Evolutionary conservation across 2,888 invertebrate genomes (phyloP), one percentile per base, ranked within the genome.

Genomic region (Caenorhabditis sp.): DNA sequence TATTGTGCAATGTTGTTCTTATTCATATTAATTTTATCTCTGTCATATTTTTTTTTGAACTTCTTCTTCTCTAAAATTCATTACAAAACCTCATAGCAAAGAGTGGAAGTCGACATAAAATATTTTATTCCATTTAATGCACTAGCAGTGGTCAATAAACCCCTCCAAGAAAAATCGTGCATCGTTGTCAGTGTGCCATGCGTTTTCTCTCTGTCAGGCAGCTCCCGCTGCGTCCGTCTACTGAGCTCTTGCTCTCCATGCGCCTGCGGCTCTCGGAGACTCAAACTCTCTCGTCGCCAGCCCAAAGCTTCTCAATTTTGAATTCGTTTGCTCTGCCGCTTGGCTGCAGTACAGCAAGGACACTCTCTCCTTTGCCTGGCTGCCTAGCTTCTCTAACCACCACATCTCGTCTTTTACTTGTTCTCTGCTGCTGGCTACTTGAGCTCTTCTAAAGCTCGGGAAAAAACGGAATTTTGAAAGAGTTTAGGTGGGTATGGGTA

Each of bases 251-350:
- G 18, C 20, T 18, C 64, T 56, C 37, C 47, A 15, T 55, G 40
- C 77, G 28, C 24, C 68, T 77, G 62, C 56, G 68, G 44, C 47
- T 77, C 55, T 18, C 50, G 22, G 1, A 11, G 6, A 26, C 11
- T 20, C 15, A 18, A 9, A 9, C 35, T 55, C 69, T 50, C 62
- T 68, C 37, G 8, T 13, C 37, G 26, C 53, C 47, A 35, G 4
- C 76, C 44, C 51, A 60, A 61, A 76, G 76, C 76, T 76, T 68
- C 67, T 76, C 76, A 67, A 61, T 67, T 76, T 76, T 67, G 76
- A 76, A 76, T 76, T 76, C 76, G 76, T 55, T 76, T 76, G 76
- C 76, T 76, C 76, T 67, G 60, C 60, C 50, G 67, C 65, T 74
- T n/a, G 47, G 18, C 64, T 74, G 65, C 67, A 60, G 76, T 76